phyloP scores from a whole-genome alignment of 2,888 invertebrate genomes.

The Perithous albicinctus region DNA sequence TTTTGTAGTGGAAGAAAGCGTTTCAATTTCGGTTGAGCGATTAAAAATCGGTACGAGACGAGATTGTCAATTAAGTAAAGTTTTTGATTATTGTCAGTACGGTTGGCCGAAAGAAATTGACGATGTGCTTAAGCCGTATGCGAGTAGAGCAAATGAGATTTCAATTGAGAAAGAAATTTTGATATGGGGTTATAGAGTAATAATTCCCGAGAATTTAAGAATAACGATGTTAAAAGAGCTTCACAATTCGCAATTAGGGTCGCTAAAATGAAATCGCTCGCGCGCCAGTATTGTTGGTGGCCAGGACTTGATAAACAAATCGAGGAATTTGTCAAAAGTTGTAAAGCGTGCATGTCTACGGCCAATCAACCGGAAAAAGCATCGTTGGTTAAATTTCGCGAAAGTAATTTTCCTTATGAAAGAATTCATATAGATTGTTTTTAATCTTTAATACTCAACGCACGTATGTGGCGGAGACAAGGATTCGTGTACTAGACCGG shows the following conservation, averaged over 20 bases:
- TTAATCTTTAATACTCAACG: too few species aligned
- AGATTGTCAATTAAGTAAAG: slow-evolving; percentile 40
- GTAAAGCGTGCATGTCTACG: not conserved
- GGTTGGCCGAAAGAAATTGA: slow-evolving; percentile 42
- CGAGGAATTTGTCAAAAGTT: not conserved
- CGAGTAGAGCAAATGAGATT: slow-evolving; percentile 30
- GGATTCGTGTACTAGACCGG: too few species aligned
- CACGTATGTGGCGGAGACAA: too few species aligned
- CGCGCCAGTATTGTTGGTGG: not conserved
- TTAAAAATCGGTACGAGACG: slow-evolving; percentile 29
- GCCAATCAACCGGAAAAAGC: too few species aligned
- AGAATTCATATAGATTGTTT: too few species aligned
- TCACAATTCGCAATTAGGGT: slow-evolving; percentile 51
- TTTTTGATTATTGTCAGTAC: slow-evolving; percentile 25
- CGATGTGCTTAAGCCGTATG: slow-evolving; percentile 21
- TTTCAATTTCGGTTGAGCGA: slow-evolving; percentile 45
- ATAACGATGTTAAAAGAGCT: slow-evolving; percentile 45
- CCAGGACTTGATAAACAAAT: not conserved
- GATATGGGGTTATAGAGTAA: slow-evolving; percentile 62
- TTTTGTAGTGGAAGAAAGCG: slow-evolving; percentile 48
- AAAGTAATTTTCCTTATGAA: too few species aligned
- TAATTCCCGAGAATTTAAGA: slow-evolving; percentile 15
- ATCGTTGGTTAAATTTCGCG: too few species aligned
- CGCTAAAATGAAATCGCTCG: not conserved
- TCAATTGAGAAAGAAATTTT: slow-evolving; percentile 31